Conservation (phyloP, 92 coral and sea anemone genomes). For the Phenganax subtilis region DNA sequence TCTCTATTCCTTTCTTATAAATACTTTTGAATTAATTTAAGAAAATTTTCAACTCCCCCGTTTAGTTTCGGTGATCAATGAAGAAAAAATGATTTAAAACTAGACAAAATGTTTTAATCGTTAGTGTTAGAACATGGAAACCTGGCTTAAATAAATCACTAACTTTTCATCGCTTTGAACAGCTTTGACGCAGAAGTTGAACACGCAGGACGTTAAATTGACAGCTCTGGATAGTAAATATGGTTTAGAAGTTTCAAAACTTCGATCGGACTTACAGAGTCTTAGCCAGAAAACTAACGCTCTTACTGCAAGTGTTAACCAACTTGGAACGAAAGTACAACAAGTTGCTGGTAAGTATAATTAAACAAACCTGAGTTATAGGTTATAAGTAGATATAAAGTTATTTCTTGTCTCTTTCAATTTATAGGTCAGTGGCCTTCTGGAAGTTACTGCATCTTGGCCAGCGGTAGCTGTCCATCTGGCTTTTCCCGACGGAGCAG, state of each 20-base stretch:
- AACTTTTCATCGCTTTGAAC: not conserved
- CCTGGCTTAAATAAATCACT: not conserved
- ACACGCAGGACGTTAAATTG: not conserved
- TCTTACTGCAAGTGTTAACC: not conserved
- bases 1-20: not conserved
- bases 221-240: slow-evolving; percentile 8
- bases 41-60: no score
- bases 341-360: slow-evolving; percentile 16
- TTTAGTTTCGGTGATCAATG: no score
- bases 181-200: slow-evolving; percentile 19
- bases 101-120: no score
- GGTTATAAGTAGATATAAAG: no score
- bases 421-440: slow-evolving; percentile 68
- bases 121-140: not conserved
- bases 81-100: no score
- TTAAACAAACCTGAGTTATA: no score
- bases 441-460: slow-evolving; percentile 75
- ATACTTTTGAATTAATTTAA: not conserved
- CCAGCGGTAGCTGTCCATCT: slow-evolving; percentile 68
- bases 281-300: not conserved
- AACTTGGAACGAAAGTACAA: slow-evolving; percentile 24
- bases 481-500: slow-evolving; percentile 58
- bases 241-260: slow-evolving; percentile 9
- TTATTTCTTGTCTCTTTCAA: not conserved
- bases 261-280: slow-evolving; percentile 5